Conservation (phyloP, 1,140 invertebrate genomes). For the Proales similis region DNA sequence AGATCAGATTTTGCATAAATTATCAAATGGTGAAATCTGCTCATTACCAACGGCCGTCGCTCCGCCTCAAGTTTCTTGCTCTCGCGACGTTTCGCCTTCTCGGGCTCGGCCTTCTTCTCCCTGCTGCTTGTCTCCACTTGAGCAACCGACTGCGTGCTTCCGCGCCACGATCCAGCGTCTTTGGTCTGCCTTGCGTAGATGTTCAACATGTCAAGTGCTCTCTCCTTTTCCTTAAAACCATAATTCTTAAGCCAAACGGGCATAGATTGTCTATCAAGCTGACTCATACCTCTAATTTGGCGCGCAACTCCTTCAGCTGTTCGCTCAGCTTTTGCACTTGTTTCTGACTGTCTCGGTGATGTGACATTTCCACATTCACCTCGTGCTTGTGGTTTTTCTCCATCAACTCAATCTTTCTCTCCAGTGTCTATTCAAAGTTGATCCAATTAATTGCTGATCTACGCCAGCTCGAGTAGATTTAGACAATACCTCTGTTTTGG, state of each 20-base stretch:
- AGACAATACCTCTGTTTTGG: neutral
- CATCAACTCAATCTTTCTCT: constrained; percentile 17
- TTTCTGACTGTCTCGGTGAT: constrained; percentile 16
- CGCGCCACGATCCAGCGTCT: constrained; percentile 5
- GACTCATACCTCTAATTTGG: neutral
- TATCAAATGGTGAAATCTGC: too few species aligned
- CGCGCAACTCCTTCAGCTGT: constrained; percentile 13
- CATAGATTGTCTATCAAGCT: too few species aligned
- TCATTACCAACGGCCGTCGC: too few species aligned
- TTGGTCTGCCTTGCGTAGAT: constrained; percentile 13
- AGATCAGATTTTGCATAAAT: too few species aligned
- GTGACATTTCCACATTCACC: constrained; percentile 18
- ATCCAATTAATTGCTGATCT: neutral
- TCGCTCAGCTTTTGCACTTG: constrained; percentile 31
- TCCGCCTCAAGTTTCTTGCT: too few species aligned
- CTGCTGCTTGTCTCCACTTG: neutral
- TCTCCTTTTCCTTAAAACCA: constrained; percentile 36
- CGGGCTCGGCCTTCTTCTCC: neutral
- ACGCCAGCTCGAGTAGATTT: too few species aligned
- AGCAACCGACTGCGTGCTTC: constrained; percentile 19
- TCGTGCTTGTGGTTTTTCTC: constrained; percentile 37
- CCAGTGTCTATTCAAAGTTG: neutral
- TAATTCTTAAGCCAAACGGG: too few species aligned
- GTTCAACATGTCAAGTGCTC: constrained; percentile 20
- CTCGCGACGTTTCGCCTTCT: constrained; percentile 5